Evolutionary conservation across 2,888 invertebrate genomes (phyloP), one percentile per base, ranked within the genome.

Genomic region (Shargacucullia verbasci): DNA sequence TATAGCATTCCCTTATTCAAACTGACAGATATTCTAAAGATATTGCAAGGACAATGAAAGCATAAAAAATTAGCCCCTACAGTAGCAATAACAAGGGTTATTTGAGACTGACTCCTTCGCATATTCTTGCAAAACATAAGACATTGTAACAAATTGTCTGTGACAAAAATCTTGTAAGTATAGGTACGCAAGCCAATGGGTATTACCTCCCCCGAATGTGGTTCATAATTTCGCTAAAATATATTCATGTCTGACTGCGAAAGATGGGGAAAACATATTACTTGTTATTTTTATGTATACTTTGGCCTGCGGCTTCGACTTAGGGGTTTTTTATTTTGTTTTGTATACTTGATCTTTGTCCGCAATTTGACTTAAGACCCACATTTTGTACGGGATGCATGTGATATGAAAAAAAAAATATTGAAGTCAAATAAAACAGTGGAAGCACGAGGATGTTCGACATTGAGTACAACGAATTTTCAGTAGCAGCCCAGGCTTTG

Each of bases 221-320:
- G 50, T 49, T 67, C 69, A 72, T 70, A 72, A 70, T 72, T 70
- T 58, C 45, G 44, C 44, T 48, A 49, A 67, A 72, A 68, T 70
- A 70, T 70, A 70, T 70, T 68, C 73, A 55, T 45, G 45, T 68
- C 38, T 46, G 31, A 40, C 40, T 41, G 31, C 8, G 35, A 25
- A 49, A 60, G 46, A 56, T 15, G 38, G 49, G 39, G 34, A 40
- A 60, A 61, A 71, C 57, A 55, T 72, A 61, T 70, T 72, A 58
- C 50, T 46, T 41, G 48, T 35, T 65, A 53, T 67, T 53, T 49
- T 27, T 49, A 48, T 45, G 20, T 64, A 46, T 43, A 49, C 55
- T 15, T 47, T 0, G 20, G 2, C n/a, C n/a, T 0, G 10, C 2
- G 33, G 37, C 33, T 46, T 43, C 3, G n/a, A n/a, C n/a, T n/a